Conservation (phyloP, 64 coral and sea anemone genomes). For the Catalaphyllia jardinei region DNA sequence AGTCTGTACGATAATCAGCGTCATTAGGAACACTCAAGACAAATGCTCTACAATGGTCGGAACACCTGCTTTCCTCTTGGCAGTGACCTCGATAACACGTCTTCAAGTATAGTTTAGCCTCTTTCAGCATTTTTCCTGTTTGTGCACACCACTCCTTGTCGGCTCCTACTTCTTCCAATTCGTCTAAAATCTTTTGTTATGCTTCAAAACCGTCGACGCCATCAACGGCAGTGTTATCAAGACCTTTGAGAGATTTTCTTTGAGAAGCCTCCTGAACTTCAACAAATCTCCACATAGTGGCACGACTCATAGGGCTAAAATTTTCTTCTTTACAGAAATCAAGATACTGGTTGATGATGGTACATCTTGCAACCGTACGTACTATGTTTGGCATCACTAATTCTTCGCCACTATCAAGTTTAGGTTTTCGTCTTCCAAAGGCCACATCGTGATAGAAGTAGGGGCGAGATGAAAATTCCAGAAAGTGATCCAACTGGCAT, state of each 20-base stretch:
- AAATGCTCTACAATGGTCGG: slow-evolving; percentile 12
- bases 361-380: too few species aligned
- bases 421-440: slow-evolving; percentile 53
- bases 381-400: too few species aligned
- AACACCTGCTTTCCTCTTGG: neutral
- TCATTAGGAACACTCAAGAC: slow-evolving; percentile 8
- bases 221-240: too few species aligned
- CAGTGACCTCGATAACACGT: too few species aligned
- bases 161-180: slow-evolving; percentile 1
- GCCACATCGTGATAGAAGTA: slow-evolving; percentile 62
- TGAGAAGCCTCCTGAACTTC: too few species aligned
- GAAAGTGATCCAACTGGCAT: slow-evolving; percentile 49
- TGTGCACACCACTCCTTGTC: slow-evolving; percentile 32
- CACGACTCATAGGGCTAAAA: too few species aligned
- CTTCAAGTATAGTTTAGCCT: slow-evolving; percentile 35
- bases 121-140: neutral
- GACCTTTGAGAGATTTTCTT: too few species aligned
- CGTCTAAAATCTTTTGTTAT: slow-evolving; percentile 28
- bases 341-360: too few species aligned
- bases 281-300: too few species aligned
- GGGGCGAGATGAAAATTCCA: slow-evolving; percentile 48
- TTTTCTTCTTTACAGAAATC: too few species aligned
- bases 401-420: slow-evolving; percentile 46
- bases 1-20: neutral
- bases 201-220: too few species aligned